Percentiles rank a stretch among this genome's conserved stretches.
phyloP scores from a whole-genome alignment of 2,113 vertebrate species.

The Ciconia boyciana region DNA sequence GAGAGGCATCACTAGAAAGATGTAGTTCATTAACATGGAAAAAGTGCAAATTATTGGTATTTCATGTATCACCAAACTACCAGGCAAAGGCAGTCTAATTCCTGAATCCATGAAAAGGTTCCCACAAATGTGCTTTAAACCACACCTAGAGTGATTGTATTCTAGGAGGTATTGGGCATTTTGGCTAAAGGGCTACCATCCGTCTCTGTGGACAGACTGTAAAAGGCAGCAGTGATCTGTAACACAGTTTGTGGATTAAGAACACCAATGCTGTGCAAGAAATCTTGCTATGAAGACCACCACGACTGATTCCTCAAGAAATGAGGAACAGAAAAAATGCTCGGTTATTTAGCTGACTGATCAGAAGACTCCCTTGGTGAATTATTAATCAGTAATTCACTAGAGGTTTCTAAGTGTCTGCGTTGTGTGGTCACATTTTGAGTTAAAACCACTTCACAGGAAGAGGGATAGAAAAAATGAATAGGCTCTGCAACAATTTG shows the following conservation, averaged over 20 bases:
- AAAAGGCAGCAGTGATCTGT: background rate
- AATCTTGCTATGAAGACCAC: background rate
- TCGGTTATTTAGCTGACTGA: background rate
- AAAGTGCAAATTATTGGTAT: background rate
- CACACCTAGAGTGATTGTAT: background rate
- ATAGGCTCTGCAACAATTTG: background rate
- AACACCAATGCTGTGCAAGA: background rate
- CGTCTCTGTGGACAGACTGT: too few relatives aligned
- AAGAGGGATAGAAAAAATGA: background rate
- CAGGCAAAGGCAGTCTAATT: background rate
- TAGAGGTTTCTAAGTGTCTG: background rate
- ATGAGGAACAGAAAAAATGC: background rate
- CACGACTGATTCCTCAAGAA: background rate
- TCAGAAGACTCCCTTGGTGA: background rate
- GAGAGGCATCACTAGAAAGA: background rate
- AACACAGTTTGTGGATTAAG: background rate
- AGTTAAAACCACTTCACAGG: background rate
- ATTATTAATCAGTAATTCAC: background rate
- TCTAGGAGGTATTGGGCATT: background rate
- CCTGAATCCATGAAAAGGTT: background rate
- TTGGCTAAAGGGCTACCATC: background rate
- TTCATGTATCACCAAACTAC: background rate
- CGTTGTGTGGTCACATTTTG: background rate
- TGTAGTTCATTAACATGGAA: background rate
- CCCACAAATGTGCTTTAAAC: background rate